Evolutionary conservation across 2,113 vertebrate genomes (phyloP).

Genomic region (Callithrix jacchus): DNA sequence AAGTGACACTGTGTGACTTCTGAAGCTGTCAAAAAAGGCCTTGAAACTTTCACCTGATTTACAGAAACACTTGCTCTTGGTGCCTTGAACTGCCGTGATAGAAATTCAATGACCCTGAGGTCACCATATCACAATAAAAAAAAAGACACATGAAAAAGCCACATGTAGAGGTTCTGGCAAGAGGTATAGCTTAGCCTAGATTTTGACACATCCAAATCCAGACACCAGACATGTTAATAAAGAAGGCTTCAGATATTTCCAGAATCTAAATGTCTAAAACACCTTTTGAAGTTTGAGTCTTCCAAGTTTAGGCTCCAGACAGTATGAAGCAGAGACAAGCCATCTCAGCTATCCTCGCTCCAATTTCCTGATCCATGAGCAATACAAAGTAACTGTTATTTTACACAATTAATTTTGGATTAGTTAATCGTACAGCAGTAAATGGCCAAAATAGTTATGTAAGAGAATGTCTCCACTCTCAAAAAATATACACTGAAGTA

Average conservation of each 20-base stretch:
- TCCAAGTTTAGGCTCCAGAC: not conserved
- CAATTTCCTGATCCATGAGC: not conserved
- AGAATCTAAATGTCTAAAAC: not conserved
- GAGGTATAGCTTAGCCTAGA: not conserved
- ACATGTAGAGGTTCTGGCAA: not conserved
- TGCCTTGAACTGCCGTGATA: not conserved
- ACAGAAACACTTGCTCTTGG: not conserved
- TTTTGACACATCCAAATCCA: not conserved
- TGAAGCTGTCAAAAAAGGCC: not conserved
- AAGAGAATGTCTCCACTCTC: not conserved
- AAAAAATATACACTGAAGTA: not conserved
- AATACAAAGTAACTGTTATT: not conserved
- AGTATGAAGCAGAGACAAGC: not conserved
- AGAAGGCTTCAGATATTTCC: not conserved
- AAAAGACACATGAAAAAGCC: not conserved
- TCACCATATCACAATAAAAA: not conserved
- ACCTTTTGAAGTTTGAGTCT: not conserved
- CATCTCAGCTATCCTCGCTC: not conserved
- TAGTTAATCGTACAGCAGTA: not conserved
- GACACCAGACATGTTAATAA: not conserved
- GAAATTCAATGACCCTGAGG: not conserved
- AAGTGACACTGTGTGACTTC: not conserved
- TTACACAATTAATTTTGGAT: not conserved
- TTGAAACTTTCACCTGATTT: not conserved
- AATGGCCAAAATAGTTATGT: not conserved